Evolutionary conservation across 2,888 invertebrate genomes (phyloP).

Genomic region (Nemurella pictetii): DNA sequence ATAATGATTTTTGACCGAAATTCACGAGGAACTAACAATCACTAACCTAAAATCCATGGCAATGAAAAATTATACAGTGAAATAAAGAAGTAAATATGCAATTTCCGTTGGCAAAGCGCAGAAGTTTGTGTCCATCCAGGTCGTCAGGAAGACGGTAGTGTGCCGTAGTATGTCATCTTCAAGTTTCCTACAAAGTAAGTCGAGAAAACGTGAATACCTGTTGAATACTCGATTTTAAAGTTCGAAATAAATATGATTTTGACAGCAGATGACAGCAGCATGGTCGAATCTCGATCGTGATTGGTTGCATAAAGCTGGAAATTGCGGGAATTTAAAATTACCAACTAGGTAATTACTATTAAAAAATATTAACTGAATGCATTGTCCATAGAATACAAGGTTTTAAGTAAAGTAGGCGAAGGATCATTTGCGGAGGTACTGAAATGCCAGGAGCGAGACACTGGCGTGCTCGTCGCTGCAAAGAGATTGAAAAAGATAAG

Average conservation of each 20-base stretch:
- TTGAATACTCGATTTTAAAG: neutral
- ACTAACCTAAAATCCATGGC: neutral
- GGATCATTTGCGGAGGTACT: conserved; percentile 71
- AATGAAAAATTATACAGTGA: conserved; percentile 6
- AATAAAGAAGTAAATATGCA: neutral
- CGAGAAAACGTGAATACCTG: neutral
- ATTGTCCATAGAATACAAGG: conserved; percentile 59
- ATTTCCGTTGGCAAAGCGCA: neutral
- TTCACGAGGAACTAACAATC: neutral
- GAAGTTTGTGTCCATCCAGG: neutral
- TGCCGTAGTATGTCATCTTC: neutral
- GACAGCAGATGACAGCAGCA: neutral
- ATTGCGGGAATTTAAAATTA: neutral
- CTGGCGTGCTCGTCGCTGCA: conserved; percentile 61
- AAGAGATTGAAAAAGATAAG: conserved; percentile 66
- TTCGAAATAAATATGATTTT: no score
- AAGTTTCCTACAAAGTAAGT: conserved; percentile 21
- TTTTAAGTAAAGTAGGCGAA: conserved; percentile 68
- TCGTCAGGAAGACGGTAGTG: neutral
- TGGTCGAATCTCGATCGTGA: neutral
- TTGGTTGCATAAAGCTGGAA: neutral
- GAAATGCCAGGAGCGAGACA: conserved; percentile 63
- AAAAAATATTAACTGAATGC: neutral
- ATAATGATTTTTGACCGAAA: neutral
- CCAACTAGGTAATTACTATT: neutral